These are phyloP conservation scores for Venustaconcha ellipsiformis DNA, from an alignment of 1,140 invertebrate species.

Conservation along the genomic window DNA sequence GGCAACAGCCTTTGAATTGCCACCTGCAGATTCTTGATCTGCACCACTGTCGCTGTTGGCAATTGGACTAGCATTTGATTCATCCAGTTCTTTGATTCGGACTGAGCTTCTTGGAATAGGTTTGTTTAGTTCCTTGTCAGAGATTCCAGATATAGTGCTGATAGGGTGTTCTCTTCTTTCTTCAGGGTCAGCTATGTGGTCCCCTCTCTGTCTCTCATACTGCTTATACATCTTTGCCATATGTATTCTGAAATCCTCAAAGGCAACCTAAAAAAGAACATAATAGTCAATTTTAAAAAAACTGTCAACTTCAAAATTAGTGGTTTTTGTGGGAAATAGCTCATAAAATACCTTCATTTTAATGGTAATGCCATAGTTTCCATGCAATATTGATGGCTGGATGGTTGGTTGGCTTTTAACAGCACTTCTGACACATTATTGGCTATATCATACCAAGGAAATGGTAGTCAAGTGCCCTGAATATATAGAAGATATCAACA, in stretches of 20 bases:
- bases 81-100: constrained; percentile 56
- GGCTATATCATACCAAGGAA: too few species aligned
- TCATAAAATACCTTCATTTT: too few species aligned
- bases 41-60: constrained; percentile 24
- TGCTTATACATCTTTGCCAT: constrained; percentile 89
- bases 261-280: constrained; percentile 71
- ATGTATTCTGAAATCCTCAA: constrained; percentile 86
- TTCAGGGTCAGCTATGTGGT: constrained; percentile 95
- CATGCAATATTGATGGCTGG: too few species aligned
- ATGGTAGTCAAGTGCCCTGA: too few species aligned
- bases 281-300: background rate
- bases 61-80: constrained; percentile 27
- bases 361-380: too few species aligned
- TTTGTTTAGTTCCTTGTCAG: constrained; percentile 40
- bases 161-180: constrained; percentile 91
- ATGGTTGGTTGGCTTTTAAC: too few species aligned
- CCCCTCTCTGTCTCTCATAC: constrained; percentile 91
- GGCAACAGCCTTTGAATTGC: too few species aligned
- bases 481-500: too few species aligned
- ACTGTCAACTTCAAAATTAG: background rate
- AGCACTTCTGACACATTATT: too few species aligned
- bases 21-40: constrained; percentile 18
- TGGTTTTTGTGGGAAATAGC: too few species aligned
- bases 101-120: constrained; percentile 55
- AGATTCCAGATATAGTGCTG: constrained; percentile 89